phyloP scores from a whole-genome alignment of 2,888 invertebrate genomes.

The Pasiphila rectangulata region DNA sequence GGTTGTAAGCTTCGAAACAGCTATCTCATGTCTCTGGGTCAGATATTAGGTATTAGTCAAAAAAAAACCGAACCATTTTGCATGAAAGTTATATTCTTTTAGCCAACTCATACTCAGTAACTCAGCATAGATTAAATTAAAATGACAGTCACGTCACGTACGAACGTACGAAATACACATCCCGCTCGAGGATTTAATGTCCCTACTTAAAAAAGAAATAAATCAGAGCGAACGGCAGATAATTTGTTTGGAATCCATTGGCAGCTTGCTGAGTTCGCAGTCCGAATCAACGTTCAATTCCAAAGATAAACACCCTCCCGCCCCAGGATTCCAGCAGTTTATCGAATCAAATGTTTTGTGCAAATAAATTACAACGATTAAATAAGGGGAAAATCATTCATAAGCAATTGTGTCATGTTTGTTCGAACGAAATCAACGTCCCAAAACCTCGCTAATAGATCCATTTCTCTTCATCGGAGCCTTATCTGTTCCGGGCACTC shows the following conservation, averaged over 20 bases:
- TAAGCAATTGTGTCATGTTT: slow-evolving; percentile 57
- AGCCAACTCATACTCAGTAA: no score
- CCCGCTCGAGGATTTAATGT: slow-evolving; percentile 31
- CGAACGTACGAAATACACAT: slow-evolving; percentile 16
- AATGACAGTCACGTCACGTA: slow-evolving; percentile 14
- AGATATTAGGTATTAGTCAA: no score
- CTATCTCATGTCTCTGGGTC: no score
- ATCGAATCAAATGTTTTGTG: slow-evolving; percentile 57
- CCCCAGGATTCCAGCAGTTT: slow-evolving; percentile 48
- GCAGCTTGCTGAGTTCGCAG: slow-evolving; percentile 41
- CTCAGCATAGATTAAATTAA: not conserved
- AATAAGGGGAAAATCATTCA: slow-evolving; percentile 46
- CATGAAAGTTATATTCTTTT: no score
- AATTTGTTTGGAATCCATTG: slow-evolving; percentile 53
- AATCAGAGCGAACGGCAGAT: slow-evolving; percentile 42
- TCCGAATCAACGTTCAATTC: slow-evolving; percentile 50
- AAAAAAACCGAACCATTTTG: no score
- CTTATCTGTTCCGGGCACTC: slow-evolving; percentile 70
- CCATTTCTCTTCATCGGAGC: slow-evolving; percentile 66
- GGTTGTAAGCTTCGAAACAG: no score
- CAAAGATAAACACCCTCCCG: slow-evolving; percentile 46
- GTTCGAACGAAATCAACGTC: slow-evolving; percentile 47
- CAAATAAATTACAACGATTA: slow-evolving; percentile 52
- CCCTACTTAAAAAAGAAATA: slow-evolving; percentile 43
- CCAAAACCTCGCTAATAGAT: slow-evolving; percentile 59